Percentiles rank a stretch among this genome's conserved stretches.
Evolutionary conservation across 2,797 vertebrate genomes (phyloP).

Genomic region (Anguilla marmorata): DNA sequence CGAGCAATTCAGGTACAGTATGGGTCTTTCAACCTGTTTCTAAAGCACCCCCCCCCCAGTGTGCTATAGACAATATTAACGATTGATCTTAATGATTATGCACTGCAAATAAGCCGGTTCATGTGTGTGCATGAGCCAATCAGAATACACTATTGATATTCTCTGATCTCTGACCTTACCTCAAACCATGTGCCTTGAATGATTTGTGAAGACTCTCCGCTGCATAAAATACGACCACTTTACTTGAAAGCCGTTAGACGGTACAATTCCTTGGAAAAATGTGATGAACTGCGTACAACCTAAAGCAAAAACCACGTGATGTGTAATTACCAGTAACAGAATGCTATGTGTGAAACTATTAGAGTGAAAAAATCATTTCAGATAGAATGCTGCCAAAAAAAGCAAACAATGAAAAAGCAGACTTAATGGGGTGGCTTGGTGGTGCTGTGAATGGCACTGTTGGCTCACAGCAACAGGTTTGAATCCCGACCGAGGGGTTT

Average conservation of each 20-base stretch:
- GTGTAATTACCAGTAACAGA: not conserved
- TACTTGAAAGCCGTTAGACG: not conserved
- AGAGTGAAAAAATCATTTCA: not conserved
- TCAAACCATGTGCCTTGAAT: not conserved
- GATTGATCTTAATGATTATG: constrained; percentile 9
- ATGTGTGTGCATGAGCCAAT: not conserved
- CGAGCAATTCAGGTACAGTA: not conserved
- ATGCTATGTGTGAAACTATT: not conserved
- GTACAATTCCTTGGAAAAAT: too few relatives aligned
- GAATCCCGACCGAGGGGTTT: too few relatives aligned
- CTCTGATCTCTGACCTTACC: not conserved
- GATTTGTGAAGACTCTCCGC: not conserved
- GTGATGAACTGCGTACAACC: too few relatives aligned
- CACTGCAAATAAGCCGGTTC: not conserved
- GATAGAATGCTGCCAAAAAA: not conserved
- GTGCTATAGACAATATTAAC: not conserved
- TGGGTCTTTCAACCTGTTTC: not conserved
- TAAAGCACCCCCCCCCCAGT: not conserved
- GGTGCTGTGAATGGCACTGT: too few relatives aligned
- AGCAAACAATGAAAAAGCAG: not conserved
- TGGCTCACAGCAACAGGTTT: too few relatives aligned
- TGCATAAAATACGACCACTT: not conserved
- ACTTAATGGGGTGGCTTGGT: too few relatives aligned
- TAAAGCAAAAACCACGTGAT: not conserved
- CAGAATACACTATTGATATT: not conserved